Evolutionary conservation across 2,797 vertebrate genomes (phyloP), one percentile per base, ranked within the genome.

Genomic region (Phalloptychus januarius): DNA sequence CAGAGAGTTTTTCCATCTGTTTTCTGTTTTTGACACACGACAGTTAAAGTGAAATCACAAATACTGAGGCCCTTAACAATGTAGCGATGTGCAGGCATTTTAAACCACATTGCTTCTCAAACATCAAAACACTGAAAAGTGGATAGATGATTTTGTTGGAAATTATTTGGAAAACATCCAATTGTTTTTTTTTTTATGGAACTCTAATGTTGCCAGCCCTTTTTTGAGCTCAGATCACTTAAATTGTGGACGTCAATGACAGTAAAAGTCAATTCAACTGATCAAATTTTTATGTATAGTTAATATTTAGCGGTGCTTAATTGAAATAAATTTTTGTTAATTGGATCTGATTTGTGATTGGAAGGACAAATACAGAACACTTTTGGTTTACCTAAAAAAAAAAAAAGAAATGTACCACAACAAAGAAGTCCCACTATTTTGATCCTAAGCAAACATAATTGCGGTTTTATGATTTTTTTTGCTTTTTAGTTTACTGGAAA

Each of bases 1-100:
- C 76, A 52, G 50, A 44, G 70, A 65, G 67, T 72, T 78, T 80
- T 40, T 70, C 28, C 75, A 74, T 28, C 76, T 76, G n/a, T 45
- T 75, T 70, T 23, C 12, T 69, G 6, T 82, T 78, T 56, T 83
- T 81, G 54, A 54, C 18, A 44, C 4, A 50, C 25, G 18, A 72
- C 42, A 52, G 46, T 61, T 61, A 69, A 67, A 74, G 46, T 63
- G 50, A 40, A 72, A 69, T 45, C n/a, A 77, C 45, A 63, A 58
- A 63, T 38, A 1, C 2, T 67, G 23, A 82, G 69, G 31, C 23
- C 20, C 45, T 80, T 42, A 76, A 76, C 33, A 44, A 25, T 46
- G 72, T 81, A 12, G 10, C 79, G 52, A 20, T 23, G 25, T 13
- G 45, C 48, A 23, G 7, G 52, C 3, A 20, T 65, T 65, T 65